Evolutionary conservation across 2,113 vertebrate species (phyloP).

Genomic region (Pycnonotus jocosus): DNA sequence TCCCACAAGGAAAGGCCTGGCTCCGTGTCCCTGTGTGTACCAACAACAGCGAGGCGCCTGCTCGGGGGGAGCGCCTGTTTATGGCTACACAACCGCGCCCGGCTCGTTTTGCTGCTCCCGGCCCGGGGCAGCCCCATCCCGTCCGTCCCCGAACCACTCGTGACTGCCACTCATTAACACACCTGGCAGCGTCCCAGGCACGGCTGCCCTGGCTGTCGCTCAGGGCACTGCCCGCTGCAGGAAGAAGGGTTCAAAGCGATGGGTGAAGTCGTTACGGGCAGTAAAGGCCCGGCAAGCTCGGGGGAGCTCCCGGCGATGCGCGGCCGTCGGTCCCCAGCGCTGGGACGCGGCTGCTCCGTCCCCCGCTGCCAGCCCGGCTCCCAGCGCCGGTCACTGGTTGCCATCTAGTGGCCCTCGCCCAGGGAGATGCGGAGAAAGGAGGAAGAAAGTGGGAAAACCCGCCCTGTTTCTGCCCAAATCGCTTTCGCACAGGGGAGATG

Average conservation of each 20-base stretch:
- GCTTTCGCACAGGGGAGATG: not conserved
- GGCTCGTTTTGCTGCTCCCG: not conserved
- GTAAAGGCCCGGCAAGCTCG: too few species aligned
- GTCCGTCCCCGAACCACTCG: not conserved
- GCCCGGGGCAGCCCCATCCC: not conserved
- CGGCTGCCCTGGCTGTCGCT: accelerated
- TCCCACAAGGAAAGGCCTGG: accelerated
- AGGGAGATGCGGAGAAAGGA: not conserved
- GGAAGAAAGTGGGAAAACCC: not conserved
- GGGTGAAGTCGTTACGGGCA: accelerated
- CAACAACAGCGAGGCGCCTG: not conserved
- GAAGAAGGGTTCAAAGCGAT: accelerated
- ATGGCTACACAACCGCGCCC: not conserved
- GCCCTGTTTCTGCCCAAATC: not conserved
- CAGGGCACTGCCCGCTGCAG: accelerated
- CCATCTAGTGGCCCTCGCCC: not conserved
- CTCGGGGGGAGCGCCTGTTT: not conserved
- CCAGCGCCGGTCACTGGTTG: not conserved
- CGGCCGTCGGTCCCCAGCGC: not conserved
- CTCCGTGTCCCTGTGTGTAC: not conserved
- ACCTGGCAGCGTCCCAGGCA: not conserved
- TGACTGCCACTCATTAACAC: not conserved
- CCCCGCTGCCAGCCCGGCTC: accelerated
- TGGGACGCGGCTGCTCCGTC: not conserved
- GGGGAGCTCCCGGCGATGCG: not conserved